These are phyloP conservation scores for Trissolcus basalis DNA, from an alignment of 1,140 invertebrate genomes.

Conservation along the genomic window DNA sequence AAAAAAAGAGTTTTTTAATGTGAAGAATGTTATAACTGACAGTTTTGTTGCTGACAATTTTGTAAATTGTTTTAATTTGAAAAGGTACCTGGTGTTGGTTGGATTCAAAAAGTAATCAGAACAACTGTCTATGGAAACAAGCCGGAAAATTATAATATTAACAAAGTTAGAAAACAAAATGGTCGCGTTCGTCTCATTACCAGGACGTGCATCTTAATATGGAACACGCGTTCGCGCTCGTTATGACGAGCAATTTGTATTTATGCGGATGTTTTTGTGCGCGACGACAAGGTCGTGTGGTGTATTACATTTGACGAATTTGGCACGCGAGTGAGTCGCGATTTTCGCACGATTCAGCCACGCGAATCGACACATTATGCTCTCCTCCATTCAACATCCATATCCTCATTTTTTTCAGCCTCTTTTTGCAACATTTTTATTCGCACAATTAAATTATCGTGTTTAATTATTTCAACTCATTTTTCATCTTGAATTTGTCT, in stretches of 20 bases:
- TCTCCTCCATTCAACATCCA: too few relatives aligned
- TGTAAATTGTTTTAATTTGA: too few relatives aligned
- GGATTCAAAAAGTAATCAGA: too few relatives aligned
- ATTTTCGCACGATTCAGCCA: slow-evolving; percentile 17
- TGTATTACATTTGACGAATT: slow-evolving; percentile 45
- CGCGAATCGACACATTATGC: slow-evolving; percentile 1
- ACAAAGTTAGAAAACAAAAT: slow-evolving; percentile 7
- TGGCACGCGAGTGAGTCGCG: slow-evolving; percentile 30
- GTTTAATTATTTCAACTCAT: too few relatives aligned
- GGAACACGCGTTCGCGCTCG: slow-evolving; percentile 31
- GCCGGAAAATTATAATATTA: slow-evolving; percentile 8
- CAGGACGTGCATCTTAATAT: slow-evolving; percentile 34
- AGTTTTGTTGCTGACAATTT: too few relatives aligned
- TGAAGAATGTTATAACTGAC: too few relatives aligned
- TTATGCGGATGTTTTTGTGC: slow-evolving; percentile 47
- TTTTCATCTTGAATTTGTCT: too few relatives aligned
- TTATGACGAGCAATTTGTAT: slow-evolving; percentile 38
- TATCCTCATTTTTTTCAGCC: too few relatives aligned
- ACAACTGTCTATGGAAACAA: slow-evolving; percentile 4
- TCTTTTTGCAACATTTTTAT: too few relatives aligned
- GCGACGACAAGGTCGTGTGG: slow-evolving; percentile 30
- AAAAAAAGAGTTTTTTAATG: too few relatives aligned
- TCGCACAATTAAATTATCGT: too few relatives aligned
- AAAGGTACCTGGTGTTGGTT: too few relatives aligned
- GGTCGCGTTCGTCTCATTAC: neutral